Conservation (phyloP, 2,113 vertebrate genomes). For the Pollachius pollachius region DNA sequence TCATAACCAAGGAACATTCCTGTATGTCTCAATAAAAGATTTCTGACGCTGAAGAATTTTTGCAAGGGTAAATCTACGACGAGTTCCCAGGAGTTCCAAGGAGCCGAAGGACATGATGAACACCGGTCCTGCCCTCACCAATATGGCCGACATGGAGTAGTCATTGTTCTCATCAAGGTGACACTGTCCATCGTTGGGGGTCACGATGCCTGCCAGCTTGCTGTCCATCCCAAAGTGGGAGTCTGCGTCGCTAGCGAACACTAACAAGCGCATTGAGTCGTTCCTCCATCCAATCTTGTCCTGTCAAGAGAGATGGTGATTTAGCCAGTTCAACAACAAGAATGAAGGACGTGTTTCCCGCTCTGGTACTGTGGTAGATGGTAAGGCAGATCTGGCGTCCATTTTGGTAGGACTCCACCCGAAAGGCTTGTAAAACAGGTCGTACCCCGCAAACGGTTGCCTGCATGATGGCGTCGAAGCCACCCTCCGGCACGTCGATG, state of each 20-base stretch:
- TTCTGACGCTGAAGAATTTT: too few species aligned
- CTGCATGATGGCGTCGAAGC: constrained; percentile 98
- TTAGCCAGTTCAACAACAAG: background rate
- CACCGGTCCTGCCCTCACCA: constrained; percentile 71
- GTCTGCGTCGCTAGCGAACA: constrained; percentile 94
- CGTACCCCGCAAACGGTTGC: constrained; percentile 94
- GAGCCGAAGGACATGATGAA: too few species aligned
- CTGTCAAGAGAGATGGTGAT: constrained; percentile 55
- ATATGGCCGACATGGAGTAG: constrained; percentile 87
- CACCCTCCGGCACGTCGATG: constrained; percentile 86
- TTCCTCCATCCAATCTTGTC: constrained; percentile 98
- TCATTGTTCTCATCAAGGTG: constrained; percentile 92
- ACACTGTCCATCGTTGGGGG: constrained; percentile 93
- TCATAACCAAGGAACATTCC: too few species aligned
- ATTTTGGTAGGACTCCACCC: background rate
- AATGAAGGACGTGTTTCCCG: background rate
- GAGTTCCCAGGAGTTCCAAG: too few species aligned
- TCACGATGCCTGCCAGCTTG: constrained; percentile 94
- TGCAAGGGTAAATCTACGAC: too few species aligned
- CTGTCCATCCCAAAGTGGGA: constrained; percentile 99
- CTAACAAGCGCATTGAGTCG: constrained; percentile 91
- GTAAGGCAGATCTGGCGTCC: background rate
- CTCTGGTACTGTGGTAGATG: too few species aligned
- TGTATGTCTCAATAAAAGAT: too few species aligned
- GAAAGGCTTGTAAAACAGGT: background rate